Evolutionary conservation across 2,113 vertebrate species (phyloP), one percentile per base, ranked within the genome.

Genomic region (Tragulus kanchil): DNA sequence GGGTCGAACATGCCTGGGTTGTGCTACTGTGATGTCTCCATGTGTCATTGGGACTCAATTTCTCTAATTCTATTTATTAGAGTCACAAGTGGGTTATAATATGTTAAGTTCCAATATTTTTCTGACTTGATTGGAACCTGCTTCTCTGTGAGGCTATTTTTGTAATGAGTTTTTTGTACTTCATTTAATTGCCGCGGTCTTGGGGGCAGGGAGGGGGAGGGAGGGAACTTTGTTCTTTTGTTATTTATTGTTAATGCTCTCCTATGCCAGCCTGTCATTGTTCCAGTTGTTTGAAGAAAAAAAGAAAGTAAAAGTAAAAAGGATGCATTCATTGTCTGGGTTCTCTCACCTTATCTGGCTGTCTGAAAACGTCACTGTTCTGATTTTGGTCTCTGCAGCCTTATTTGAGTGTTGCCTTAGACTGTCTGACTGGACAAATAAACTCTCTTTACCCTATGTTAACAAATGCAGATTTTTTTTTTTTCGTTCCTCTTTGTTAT

Each of bases 61-160:
- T 98, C 98, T 98, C 99, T 98, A 0, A 48, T 98, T 98, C 98
- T 98, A 98, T 98, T 98, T 79, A 94, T 98, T 98, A 98, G 98
- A 98, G 97, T 98, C 97, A 91, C 98, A 98, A 98, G 98, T 98
- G 98, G 98, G 98, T 98, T 97, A 95, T 98, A 98, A 98, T 98
- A 98, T 98, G 99, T 99, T 98, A 98, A 98, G 98, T 99, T 99
- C 99, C 99, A 99, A 98, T 99, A 98, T 99, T 99, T 99, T 99
- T 99, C 99, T 99, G 98, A 99, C 98, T 98, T 95, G 88, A 98
- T 98, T 99, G 98, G 98, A 99, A 99, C 98, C 94, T 98, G 99
- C 99, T 99, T 99, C 99, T 99, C 98, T 99, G 99, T 99, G 99
- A 99, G 99, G 99, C 99, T 99, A 99, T 99, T 99, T 99, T 99